phyloP scores from a whole-genome alignment of 2,888 invertebrate species.

The Troides helena region DNA sequence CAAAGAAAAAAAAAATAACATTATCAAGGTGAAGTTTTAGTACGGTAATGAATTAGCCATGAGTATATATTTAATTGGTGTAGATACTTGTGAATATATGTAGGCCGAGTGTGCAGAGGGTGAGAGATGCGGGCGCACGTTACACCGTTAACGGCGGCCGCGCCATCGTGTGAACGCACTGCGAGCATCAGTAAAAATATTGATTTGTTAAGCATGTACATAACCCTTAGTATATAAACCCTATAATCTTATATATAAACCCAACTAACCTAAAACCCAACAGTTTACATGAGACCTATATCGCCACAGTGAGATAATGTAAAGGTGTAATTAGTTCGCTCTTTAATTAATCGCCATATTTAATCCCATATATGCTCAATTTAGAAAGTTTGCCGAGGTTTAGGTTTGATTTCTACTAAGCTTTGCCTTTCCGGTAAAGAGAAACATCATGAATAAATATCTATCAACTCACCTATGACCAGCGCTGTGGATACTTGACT shows the following conservation, averaged over 20 bases:
- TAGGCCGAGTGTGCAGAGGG: slow-evolving; percentile 48
- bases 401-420: no score
- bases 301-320: no score
- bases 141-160: slow-evolving; percentile 36
- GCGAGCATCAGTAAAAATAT: slow-evolving; percentile 12
- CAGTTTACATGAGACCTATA: no score
- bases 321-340: no score
- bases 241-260: not conserved
- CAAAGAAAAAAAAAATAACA: not conserved
- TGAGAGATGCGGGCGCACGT: slow-evolving; percentile 61
- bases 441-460: no score
- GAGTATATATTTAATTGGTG: slow-evolving; percentile 27
- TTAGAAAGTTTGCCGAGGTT: no score
- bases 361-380: no score
- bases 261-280: no score
- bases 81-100: slow-evolving; percentile 27
- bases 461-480: no score
- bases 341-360: no score
- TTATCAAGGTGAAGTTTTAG: slow-evolving; percentile 24
- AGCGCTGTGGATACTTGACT: no score
- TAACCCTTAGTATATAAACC: not conserved
- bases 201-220: not conserved
- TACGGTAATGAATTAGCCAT: slow-evolving; percentile 39
- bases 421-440: no score
- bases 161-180: slow-evolving; percentile 29